Base-by-base conservation (phyloP, 2,888 invertebrate species). In the Pegoplata infirma region DNA sequence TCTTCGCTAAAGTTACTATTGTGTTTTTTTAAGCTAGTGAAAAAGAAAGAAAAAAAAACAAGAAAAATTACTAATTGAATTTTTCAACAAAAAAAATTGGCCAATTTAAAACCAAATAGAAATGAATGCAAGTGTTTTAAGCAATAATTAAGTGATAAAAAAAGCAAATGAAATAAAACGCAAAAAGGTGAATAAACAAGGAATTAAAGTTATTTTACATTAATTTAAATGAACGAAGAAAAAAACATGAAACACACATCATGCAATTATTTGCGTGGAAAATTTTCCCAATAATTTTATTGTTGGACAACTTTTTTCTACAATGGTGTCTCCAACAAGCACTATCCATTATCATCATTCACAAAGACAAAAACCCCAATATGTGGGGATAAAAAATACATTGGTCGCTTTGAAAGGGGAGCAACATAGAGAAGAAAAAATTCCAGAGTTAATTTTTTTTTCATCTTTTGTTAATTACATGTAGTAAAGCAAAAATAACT, bases 141-240 rank as follows among this genome's bases (percentile, higher is more conserved):
- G 71, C 71, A 72, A 75, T 78, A 74, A 56, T 47, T 51, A 56
- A 74, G 75, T 78, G 73, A 69, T 74, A 72, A 67, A 59, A 61
- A 56, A 66, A 14, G 16, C 36, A 69, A 46, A 46, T 53, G 14
- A 58, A 49, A 12, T 64, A 75, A 63, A 58, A 75, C 75, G 75
- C 71, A 79, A 75, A 78, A 79, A 79, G 79, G 79, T 79, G 79
- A 79, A 63, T 75, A 75, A 74, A 63, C n/a, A n/a, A n/a, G n/a
- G n/a, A n/a, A n/a, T n/a, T n/a, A n/a, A 12, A 44, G 19, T 55
- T 36, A 32, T 66, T 53, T 55, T 66, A 16, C 36, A 47, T 12
- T 32, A 21, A 21, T 51, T 51, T 23, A 25, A 58, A 36, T 8
- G 10, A 58, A 36, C 8, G 10, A 40, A 71, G 12, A 53, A 61